phyloP scores from a whole-genome alignment of 2,888 invertebrate genomes.

The Cancer borealis region DNA sequence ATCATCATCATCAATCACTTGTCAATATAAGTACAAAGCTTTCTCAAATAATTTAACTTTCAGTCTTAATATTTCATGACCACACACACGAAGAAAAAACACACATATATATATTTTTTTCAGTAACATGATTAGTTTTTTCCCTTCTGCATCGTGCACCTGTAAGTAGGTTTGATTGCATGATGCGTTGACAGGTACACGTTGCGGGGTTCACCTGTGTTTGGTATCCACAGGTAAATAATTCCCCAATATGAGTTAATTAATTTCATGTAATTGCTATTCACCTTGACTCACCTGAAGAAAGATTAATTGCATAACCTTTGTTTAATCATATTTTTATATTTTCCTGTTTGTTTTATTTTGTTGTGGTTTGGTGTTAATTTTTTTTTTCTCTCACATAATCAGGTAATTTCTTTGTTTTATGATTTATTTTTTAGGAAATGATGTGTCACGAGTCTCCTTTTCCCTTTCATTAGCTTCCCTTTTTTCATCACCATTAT shows the following conservation, averaged over 20 bases:
- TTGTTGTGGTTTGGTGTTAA: not conserved
- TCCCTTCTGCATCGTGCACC: too few relatives aligned
- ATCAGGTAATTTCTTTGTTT: not conserved
- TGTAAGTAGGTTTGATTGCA: too few relatives aligned
- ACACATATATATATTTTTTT: too few relatives aligned
- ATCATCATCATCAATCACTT: too few relatives aligned
- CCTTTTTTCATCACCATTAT: constrained; percentile 16
- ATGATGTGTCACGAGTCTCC: constrained; percentile 39
- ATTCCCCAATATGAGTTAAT: not conserved
- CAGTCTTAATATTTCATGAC: too few relatives aligned
- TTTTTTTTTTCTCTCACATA: not conserved
- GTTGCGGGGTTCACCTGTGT: too few relatives aligned
- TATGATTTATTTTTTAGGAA: not conserved
- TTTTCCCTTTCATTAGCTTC: constrained; percentile 28
- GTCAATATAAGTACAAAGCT: too few relatives aligned
- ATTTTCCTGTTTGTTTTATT: not conserved
- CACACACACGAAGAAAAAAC: too few relatives aligned
- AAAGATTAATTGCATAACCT: not conserved
- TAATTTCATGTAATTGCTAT: not conserved
- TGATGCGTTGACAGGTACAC: too few relatives aligned
- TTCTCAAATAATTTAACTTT: too few relatives aligned
- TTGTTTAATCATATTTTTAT: not conserved
- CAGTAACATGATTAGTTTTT: too few relatives aligned
- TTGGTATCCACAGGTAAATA: too few relatives aligned
- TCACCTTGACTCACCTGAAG: not conserved